phyloP scores from a whole-genome alignment of 2,888 invertebrate species.

The Oscheius sp. region DNA sequence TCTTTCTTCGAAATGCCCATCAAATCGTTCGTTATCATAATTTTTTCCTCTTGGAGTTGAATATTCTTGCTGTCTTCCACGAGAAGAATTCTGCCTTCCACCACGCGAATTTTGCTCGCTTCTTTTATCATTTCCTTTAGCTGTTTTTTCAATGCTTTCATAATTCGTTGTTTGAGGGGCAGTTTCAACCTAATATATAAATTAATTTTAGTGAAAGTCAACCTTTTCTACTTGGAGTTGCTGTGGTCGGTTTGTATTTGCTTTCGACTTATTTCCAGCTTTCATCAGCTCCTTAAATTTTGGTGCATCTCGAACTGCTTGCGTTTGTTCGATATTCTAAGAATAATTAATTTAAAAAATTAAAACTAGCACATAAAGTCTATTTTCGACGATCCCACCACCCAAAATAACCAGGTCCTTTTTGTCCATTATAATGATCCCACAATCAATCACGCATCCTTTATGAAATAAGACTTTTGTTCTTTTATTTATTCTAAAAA shows the following conservation, averaged over 20 bases:
- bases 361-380: background rate
- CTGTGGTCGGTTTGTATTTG: background rate
- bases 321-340: background rate
- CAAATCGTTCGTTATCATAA: too few relatives aligned
- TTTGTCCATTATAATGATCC: background rate
- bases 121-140: too few relatives aligned
- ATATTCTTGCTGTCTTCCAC: too few relatives aligned
- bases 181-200: too few relatives aligned
- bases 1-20: too few relatives aligned
- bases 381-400: background rate
- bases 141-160: too few relatives aligned
- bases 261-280: background rate
- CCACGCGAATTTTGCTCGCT: too few relatives aligned
- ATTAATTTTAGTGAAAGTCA: too few relatives aligned
- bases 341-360: background rate
- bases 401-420: background rate
- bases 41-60: too few relatives aligned
- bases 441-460: background rate
- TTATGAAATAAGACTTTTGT: background rate
- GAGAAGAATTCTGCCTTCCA: too few relatives aligned
- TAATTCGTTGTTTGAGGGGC: background rate
- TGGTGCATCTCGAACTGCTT: background rate
- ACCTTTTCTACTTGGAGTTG: too few relatives aligned
- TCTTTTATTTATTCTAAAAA: conserved; percentile 1
- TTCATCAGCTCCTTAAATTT: conserved; percentile 1